Conservation (phyloP, 2,797 vertebrate genomes). For the Epinephelus malabaricus region DNA sequence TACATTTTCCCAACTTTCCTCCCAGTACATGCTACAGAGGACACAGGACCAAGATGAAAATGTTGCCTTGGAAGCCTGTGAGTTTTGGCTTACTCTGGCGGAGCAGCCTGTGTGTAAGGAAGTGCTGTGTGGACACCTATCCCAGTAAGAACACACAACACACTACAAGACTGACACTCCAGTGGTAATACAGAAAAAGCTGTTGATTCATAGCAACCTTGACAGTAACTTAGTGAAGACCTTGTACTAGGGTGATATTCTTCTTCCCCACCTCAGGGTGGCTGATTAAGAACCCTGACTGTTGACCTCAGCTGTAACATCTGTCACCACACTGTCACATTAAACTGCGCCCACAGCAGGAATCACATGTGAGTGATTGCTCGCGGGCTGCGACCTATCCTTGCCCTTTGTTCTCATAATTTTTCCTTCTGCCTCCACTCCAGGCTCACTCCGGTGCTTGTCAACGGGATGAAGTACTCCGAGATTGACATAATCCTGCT, state of each 20-base stretch:
- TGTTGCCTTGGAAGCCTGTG: constrained; percentile 96
- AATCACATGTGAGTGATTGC: constrained; percentile 59
- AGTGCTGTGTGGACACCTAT: constrained; percentile 93
- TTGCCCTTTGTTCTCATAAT: constrained; percentile 63
- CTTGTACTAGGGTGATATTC: constrained; percentile 50
- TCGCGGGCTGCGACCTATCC: constrained; percentile 45
- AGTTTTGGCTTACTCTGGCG: constrained; percentile 97
- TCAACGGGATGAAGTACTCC: constrained; percentile 99
- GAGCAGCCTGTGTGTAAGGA: constrained; percentile 98
- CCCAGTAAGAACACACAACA: constrained; percentile 88
- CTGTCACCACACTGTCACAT: constrained; percentile 58
- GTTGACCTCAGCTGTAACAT: constrained; percentile 67
- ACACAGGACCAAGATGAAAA: constrained; percentile 98
- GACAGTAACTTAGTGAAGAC: constrained; percentile 39
- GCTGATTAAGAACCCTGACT: constrained; percentile 70
- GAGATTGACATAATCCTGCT: constrained; percentile 98
- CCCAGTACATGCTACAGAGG: constrained; percentile 95
- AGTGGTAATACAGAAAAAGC: constrained; percentile 32
- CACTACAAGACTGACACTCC: constrained; percentile 23
- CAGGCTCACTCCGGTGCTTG: constrained; percentile 95
- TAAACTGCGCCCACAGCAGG: constrained; percentile 46
- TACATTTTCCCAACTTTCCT: background rate
- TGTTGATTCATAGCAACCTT: constrained; percentile 64
- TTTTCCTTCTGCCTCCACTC: constrained; percentile 33
- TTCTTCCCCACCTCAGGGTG: constrained; percentile 30